Conservation (phyloP, 2,113 vertebrate genomes). For the Brachypodius melanocephalos region DNA sequence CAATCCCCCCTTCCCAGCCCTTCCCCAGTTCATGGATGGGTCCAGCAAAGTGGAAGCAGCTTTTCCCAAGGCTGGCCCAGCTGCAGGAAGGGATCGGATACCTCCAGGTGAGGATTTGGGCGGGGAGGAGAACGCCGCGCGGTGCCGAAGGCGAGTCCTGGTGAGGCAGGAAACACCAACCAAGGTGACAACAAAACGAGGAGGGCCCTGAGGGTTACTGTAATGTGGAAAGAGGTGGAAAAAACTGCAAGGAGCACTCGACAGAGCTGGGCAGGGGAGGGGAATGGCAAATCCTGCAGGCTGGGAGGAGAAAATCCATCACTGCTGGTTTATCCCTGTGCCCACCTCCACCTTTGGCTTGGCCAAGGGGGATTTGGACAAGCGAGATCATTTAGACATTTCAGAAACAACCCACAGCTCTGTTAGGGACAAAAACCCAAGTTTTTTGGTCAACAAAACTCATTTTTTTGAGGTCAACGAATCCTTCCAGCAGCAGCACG, state of each 20-base stretch:
- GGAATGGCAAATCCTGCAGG: not conserved
- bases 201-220: not conserved
- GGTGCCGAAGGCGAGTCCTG: rapidly evolving
- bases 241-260: rapidly evolving
- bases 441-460: no score
- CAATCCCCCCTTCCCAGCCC: not conserved
- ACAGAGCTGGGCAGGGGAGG: not conserved
- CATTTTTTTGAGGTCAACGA: not conserved
- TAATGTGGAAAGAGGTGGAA: not conserved
- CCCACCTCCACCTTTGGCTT: not conserved
- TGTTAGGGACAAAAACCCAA: rapidly evolving
- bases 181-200: not conserved
- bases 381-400: rapidly evolving
- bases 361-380: not conserved
- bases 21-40: rapidly evolving
- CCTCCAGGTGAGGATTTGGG: rapidly evolving
- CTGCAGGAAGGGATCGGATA: not conserved
- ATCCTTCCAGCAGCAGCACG: not conserved
- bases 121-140: rapidly evolving
- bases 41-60: rapidly evolving
- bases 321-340: rapidly evolving
- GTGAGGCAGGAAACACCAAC: not conserved
- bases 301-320: not conserved
- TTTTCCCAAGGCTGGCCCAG: not conserved
- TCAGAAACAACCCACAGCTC: not conserved